Evolutionary conservation across 2,888 invertebrate genomes (phyloP).

Genomic region (Platycnemis pennipes): DNA sequence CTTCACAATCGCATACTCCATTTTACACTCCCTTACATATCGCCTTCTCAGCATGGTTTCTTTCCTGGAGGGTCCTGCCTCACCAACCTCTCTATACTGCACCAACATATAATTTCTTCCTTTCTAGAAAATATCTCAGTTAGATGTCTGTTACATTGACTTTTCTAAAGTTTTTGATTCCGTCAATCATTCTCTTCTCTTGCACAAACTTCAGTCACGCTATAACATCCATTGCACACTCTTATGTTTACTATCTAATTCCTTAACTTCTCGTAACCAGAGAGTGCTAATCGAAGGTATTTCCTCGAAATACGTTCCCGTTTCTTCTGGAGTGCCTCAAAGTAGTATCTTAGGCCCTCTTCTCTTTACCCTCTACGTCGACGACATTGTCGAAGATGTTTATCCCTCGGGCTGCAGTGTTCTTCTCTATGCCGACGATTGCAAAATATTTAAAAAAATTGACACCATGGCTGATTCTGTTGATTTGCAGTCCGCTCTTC

Average conservation of each 20-base stretch:
- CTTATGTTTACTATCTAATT: not conserved
- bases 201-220: too few relatives aligned
- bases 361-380: too few relatives aligned
- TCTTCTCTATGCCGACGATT: too few relatives aligned
- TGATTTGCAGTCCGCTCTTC: too few relatives aligned
- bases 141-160: constrained; percentile 27
- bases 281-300: not conserved
- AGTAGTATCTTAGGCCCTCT: too few relatives aligned
- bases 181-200: not conserved
- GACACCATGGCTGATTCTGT: too few relatives aligned
- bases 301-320: not conserved
- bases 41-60: not conserved
- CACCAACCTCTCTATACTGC: not conserved
- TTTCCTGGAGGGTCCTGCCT: not conserved
- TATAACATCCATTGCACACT: not conserved
- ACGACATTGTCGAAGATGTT: too few relatives aligned
- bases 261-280: not conserved
- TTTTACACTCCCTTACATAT: constrained; percentile 18
- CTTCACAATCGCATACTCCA: not conserved
- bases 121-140: not conserved
- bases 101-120: constrained; percentile 19
- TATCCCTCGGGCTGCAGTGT: too few relatives aligned
- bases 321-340: not conserved
- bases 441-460: not conserved
- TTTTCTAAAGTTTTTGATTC: not conserved